phyloP scores from a whole-genome alignment of 2,113 vertebrate genomes.

The Phyllostomus hastatus region DNA sequence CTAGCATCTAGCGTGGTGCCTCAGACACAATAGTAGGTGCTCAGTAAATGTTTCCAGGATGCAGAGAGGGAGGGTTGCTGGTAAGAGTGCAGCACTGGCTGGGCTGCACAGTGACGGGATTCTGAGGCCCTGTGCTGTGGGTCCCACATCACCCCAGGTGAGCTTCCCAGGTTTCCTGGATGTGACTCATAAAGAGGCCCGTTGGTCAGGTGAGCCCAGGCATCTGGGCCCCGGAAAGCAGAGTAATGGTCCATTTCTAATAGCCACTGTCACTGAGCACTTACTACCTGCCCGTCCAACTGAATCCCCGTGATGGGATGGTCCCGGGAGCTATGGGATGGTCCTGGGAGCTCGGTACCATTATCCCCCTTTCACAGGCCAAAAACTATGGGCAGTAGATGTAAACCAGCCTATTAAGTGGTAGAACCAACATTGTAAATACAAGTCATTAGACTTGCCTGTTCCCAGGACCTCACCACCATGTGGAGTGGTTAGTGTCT shows the following conservation, averaged over 20 bases:
- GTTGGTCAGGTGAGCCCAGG: background rate
- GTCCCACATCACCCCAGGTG: background rate
- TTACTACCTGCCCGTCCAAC: background rate
- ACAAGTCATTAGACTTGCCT: fast-evolving
- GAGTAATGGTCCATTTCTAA: background rate
- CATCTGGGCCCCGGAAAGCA: background rate
- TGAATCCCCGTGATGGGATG: background rate
- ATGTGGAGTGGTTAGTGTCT: background rate
- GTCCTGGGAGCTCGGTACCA: background rate
- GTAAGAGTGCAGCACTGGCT: background rate
- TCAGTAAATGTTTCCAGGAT: background rate
- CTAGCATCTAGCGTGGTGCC: no score
- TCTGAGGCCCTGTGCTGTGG: background rate
- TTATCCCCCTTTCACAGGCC: background rate
- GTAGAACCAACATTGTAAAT: background rate
- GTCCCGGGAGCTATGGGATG: background rate
- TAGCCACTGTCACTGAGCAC: background rate
- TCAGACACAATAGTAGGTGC: background rate
- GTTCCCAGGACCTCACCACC: background rate
- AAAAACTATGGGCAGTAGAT: background rate
- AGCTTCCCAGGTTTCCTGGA: background rate
- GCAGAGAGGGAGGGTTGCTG: background rate
- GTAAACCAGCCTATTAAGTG: background rate
- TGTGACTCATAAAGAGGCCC: background rate
- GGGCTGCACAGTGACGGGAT: fast-evolving